A percentile compares a stretch with the other conserved stretches of the same genome.
Conservation (phyloP, 2,797 vertebrate genomes). For the Malacoctenus gilli region DNA sequence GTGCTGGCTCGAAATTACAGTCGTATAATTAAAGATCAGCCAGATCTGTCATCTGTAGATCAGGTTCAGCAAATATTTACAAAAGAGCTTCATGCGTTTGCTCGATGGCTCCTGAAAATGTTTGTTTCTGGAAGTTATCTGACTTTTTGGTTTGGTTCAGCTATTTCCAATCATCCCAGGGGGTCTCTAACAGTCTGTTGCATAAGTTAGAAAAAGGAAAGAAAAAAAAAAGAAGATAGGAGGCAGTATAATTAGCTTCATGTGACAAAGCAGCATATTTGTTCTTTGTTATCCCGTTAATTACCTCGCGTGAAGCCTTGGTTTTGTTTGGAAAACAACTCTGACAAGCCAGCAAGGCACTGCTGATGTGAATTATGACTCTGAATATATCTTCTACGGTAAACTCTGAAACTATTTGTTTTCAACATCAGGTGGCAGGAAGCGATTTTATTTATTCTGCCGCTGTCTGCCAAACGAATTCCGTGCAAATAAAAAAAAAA, state of each 20-base stretch:
- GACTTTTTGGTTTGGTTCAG: no score
- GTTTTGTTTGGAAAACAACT: not conserved
- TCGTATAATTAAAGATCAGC: no score
- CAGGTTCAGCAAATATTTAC: no score
- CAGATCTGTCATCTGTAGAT: no score
- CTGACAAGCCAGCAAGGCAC: not conserved
- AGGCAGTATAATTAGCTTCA: not conserved
- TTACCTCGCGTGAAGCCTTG: not conserved
- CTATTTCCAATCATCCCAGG: no score
- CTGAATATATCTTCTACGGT: not conserved
- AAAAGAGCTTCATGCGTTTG: no score
- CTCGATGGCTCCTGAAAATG: no score
- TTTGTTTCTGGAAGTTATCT: no score
- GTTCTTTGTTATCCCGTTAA: not conserved
- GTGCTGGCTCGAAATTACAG: no score
- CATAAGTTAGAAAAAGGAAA: not conserved
- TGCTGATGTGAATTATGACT: not conserved
- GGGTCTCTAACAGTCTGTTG: no score
- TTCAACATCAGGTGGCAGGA: constrained; percentile 11
- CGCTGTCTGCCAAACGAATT: constrained; percentile 3
- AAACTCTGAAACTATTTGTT: constrained; percentile 6
- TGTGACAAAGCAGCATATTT: not conserved
- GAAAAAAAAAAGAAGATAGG: not conserved
- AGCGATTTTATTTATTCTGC: not conserved
- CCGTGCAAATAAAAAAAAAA: constrained; percentile 19